These are phyloP conservation scores for Odontomachus brunneus DNA, from an alignment of 1,140 invertebrate species.

Conservation along the genomic window DNA sequence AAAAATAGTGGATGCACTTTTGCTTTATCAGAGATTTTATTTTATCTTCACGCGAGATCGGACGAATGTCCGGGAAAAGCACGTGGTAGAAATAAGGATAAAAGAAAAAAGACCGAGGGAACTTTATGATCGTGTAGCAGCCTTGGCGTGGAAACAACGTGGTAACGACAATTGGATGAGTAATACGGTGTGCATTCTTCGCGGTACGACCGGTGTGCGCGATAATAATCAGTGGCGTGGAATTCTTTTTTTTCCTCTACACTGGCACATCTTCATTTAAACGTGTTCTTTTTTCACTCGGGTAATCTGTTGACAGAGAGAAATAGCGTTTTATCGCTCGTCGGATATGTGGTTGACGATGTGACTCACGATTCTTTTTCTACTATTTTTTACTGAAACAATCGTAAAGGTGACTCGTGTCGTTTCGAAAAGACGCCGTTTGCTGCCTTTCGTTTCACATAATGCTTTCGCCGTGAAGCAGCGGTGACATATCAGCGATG, in stretches of 20 bases:
- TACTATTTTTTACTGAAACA: not conserved
- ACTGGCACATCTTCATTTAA: not conserved
- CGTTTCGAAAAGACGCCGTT: not conserved
- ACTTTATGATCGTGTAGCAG: constrained; percentile 15
- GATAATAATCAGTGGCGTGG: constrained; percentile 30
- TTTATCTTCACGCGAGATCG: not conserved
- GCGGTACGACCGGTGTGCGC: not conserved
- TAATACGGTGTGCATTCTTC: constrained; percentile 34
- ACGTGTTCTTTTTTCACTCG: not conserved
- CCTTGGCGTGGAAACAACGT: constrained; percentile 55
- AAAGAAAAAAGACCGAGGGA: constrained; percentile 15
- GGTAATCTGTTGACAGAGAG: not conserved
- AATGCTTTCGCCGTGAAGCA: constrained; percentile 26
- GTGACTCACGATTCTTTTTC: not conserved
- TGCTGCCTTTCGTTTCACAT: constrained; percentile 26
- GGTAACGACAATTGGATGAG: constrained; percentile 35
- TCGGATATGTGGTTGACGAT: not conserved
- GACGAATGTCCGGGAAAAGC: not conserved
- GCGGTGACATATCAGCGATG: constrained; percentile 23
- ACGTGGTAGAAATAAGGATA: too few relatives aligned
- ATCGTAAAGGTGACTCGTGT: not conserved
- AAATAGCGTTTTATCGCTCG: not conserved
- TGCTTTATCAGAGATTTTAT: constrained; percentile 19
- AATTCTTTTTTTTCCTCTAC: not conserved
- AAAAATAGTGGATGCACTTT: not conserved